A percentile compares a stretch with the other conserved stretches of the same genome.
These are phyloP conservation scores for Hestina assimilis DNA, from an alignment of 1,140 invertebrate genomes.

Conservation along the genomic window DNA sequence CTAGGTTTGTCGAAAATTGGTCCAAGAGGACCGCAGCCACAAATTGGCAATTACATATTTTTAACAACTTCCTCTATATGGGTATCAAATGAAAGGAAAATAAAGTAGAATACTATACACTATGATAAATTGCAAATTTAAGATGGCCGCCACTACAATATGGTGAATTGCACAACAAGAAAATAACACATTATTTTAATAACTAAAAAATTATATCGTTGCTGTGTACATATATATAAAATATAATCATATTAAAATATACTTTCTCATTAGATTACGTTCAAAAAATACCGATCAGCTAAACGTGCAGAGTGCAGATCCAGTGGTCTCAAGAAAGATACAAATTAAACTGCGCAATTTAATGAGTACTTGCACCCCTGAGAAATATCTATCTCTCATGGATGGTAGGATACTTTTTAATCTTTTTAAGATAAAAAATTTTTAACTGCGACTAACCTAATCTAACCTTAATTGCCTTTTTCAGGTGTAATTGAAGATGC, in stretches of 20 bases:
- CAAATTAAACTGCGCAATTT: constrained; percentile 56
- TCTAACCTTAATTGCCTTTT: constrained; percentile 12
- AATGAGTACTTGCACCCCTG: constrained; percentile 41
- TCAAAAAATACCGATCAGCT: constrained; percentile 57
- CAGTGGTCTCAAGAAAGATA: constrained; percentile 58
- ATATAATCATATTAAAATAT: neutral
- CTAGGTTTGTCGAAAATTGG: too few relatives aligned
- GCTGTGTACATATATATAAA: too few relatives aligned
- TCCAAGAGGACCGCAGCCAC: too few relatives aligned
- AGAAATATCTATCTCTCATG: constrained; percentile 42
- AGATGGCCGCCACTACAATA: too few relatives aligned
- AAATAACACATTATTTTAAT: too few relatives aligned
- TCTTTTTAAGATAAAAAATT: neutral
- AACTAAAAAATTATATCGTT: too few relatives aligned
- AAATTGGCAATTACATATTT: too few relatives aligned
- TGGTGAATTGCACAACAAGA: too few relatives aligned
- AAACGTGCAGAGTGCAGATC: constrained; percentile 41
- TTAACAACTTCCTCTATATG: too few relatives aligned
- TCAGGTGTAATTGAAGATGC: constrained; percentile 60
- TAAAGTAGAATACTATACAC: too few relatives aligned
- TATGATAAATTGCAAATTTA: too few relatives aligned
- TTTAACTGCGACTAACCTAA: neutral
- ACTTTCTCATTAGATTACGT: constrained; percentile 31
- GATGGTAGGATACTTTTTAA: constrained; percentile 35
- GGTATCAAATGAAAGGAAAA: too few relatives aligned